Conservation (phyloP, 2,797 vertebrate genomes). For the Bradypodion ventrale region DNA sequence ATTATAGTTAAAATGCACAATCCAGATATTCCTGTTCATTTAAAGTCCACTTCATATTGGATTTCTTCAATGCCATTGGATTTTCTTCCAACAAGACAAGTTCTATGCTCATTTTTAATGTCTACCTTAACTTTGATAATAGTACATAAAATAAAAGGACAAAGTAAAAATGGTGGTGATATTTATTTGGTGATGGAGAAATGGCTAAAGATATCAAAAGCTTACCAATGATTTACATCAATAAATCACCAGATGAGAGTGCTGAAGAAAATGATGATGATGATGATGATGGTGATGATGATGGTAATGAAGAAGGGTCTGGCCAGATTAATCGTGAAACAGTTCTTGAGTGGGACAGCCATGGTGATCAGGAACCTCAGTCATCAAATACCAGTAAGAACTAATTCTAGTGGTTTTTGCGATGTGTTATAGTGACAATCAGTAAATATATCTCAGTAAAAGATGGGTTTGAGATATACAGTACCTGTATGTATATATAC, state of each 20-base stretch:
- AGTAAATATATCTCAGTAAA: neutral
- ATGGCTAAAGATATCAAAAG: conserved; percentile 7
- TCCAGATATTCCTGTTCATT: neutral
- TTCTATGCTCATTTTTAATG: neutral
- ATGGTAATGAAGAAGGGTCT: conserved; percentile 60
- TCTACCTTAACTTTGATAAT: neutral
- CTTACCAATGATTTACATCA: conserved; percentile 61
- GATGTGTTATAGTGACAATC: neutral
- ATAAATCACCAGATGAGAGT: conserved; percentile 54
- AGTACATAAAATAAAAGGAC: neutral
- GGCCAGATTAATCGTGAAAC: conserved; percentile 45
- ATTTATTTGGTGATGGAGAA: neutral
- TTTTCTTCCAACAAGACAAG: neutral
- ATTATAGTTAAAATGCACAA: neutral
- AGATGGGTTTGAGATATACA: neutral
- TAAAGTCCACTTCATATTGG: neutral
- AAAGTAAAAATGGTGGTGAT: neutral
- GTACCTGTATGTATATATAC: neutral
- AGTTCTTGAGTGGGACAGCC: conserved; percentile 58
- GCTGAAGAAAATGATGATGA: conserved; percentile 50
- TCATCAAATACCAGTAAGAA: conserved; percentile 66
- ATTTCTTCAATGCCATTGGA: neutral
- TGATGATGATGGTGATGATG: conserved; percentile 28
- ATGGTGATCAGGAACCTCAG: conserved; percentile 41
- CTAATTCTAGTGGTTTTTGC: neutral